Conservation (phyloP, 92 coral and sea anemone species). For the Zoanthus sociatus region DNA sequence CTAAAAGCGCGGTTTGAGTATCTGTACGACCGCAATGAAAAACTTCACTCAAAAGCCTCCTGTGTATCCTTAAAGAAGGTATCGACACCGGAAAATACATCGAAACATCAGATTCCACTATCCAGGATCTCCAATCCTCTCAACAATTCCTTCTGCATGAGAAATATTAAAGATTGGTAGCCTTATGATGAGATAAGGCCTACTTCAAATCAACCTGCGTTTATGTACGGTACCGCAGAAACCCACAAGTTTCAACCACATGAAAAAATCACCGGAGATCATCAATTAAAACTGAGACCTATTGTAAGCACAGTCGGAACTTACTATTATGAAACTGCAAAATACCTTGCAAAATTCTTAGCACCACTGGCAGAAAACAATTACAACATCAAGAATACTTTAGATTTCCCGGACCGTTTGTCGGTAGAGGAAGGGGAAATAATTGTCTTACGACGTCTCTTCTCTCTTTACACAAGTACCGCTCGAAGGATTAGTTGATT, state of each 20-base stretch:
- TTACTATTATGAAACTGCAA: too few species aligned
- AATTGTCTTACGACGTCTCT: too few species aligned
- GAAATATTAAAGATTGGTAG: constrained; percentile 33
- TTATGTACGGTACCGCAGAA: constrained; percentile 40
- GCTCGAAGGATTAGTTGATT: too few species aligned
- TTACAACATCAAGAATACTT: too few species aligned
- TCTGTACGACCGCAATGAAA: too few species aligned
- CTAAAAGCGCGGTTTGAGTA: too few species aligned
- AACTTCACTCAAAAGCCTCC: too few species aligned
- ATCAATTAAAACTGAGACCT: constrained; percentile 42
- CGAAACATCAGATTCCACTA: constrained; percentile 28
- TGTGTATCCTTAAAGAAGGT: constrained; percentile 26
- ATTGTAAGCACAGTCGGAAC: constrained; percentile 50
- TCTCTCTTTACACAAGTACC: too few species aligned
- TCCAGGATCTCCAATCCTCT: constrained; percentile 28
- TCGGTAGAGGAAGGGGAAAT: too few species aligned
- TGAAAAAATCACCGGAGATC: constrained; percentile 27
- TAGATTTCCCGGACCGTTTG: too few species aligned
- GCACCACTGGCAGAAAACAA: too few species aligned
- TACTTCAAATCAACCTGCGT: constrained; percentile 44
- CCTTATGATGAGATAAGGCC: constrained; percentile 34
- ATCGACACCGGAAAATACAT: constrained; percentile 39
- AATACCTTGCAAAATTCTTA: too few species aligned
- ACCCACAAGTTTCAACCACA: constrained; percentile 35
- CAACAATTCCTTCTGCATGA: constrained; percentile 28